Conservation (phyloP, 1,140 invertebrate genomes). For the Whitmania pigra region DNA sequence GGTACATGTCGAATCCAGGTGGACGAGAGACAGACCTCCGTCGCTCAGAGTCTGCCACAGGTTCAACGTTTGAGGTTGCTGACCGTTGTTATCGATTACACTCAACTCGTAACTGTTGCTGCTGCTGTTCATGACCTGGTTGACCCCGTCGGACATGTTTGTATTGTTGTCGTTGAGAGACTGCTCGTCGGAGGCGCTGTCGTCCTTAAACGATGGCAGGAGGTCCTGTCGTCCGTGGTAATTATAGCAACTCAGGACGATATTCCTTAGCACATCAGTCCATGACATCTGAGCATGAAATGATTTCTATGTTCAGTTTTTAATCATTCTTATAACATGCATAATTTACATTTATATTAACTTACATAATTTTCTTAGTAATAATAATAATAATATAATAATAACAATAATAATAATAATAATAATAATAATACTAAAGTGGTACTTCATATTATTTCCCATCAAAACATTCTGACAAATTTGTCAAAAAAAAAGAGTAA, state of each 20-base stretch:
- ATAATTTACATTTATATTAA: background rate
- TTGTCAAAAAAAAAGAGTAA: background rate
- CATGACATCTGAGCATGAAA: conserved; percentile 66
- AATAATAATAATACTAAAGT: background rate
- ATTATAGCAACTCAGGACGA: conserved; percentile 96
- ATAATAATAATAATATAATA: no score
- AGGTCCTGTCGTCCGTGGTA: conserved; percentile 91
- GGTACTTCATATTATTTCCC: background rate
- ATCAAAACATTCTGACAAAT: background rate
- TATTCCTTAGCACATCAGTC: conserved; percentile 91
- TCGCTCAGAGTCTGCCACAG: no score
- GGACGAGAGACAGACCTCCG: conserved; percentile 65
- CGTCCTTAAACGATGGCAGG: conserved; percentile 52
- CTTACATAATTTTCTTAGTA: no score
- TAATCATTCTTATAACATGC: background rate
- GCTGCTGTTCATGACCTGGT: background rate
- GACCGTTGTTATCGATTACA: no score
- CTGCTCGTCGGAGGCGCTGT: background rate
- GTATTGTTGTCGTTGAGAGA: conserved; percentile 80
- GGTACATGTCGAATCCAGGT: conserved; percentile 83
- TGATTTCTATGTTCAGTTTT: background rate
- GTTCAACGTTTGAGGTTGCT: no score
- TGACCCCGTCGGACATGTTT: conserved; percentile 86
- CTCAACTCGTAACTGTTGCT: background rate
- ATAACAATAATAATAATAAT: background rate